Conservation (phyloP, 1,140 invertebrate genomes). For the Pogonognathellus flavescens region DNA sequence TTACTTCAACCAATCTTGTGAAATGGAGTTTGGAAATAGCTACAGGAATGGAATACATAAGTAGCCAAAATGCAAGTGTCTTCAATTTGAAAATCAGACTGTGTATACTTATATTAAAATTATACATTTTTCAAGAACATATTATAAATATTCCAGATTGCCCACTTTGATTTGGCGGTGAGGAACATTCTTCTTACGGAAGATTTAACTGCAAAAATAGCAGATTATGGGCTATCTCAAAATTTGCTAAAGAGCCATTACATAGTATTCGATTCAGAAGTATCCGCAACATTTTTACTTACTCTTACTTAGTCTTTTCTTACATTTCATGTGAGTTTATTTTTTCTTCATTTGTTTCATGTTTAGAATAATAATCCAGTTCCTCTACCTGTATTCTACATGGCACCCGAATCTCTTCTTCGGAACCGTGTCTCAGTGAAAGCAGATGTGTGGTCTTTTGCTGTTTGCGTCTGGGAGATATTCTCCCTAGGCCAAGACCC, state of each 20-base stretch:
- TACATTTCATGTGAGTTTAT: background rate
- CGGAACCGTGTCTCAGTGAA: background rate
- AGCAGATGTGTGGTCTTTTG: background rate
- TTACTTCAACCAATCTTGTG: background rate
- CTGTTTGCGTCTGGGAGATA: conserved; percentile 5
- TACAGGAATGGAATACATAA: background rate
- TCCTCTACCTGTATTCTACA: background rate
- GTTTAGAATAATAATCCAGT: background rate
- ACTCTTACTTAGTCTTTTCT: no score
- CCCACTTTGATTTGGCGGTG: conserved; percentile 10
- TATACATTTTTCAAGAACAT: no score
- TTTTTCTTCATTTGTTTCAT: background rate
- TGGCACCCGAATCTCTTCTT: background rate
- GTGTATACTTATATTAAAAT: no score
- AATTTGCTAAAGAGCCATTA: background rate
- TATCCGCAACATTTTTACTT: no score
- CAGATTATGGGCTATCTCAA: conserved; percentile 13
- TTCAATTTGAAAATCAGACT: background rate
- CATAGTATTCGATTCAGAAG: background rate
- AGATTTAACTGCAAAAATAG: conserved; percentile 12
- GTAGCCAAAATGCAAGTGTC: background rate
- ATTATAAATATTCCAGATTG: no score
- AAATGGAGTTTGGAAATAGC: background rate
- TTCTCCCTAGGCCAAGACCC: background rate
- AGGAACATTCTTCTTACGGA: background rate